Conservation (phyloP, 2,888 invertebrate genomes). For the Lottia scabra region DNA sequence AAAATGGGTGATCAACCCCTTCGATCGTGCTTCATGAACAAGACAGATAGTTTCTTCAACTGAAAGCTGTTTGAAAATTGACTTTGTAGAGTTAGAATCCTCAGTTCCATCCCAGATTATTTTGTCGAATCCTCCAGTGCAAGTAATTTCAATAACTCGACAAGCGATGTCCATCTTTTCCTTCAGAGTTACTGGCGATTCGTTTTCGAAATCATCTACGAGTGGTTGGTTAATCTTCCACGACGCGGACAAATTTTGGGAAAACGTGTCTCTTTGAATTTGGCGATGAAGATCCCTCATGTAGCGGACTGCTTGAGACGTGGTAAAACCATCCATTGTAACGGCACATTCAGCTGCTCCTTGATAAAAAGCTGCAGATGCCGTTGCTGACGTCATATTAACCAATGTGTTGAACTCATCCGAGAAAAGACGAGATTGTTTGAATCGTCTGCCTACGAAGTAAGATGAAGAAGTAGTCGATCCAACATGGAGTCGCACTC, state of each 20-base stretch:
- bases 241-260: conserved; percentile 44
- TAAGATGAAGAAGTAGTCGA: conserved; percentile 44
- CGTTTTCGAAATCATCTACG: conserved; percentile 33
- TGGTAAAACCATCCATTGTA: conserved; percentile 45
- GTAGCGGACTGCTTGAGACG: conserved; percentile 42
- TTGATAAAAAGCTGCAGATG: conserved; percentile 43
- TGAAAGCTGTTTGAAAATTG: conserved; percentile 34
- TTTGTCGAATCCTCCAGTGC: conserved; percentile 35
- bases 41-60: conserved; percentile 31
- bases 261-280: conserved; percentile 32
- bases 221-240: conserved; percentile 49
- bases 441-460: conserved; percentile 43
- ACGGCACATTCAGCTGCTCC: conserved; percentile 48
- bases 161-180: conserved; percentile 41
- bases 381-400: conserved; percentile 44
- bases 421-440: conserved; percentile 45
- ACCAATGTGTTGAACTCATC: conserved; percentile 47
- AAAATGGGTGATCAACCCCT: conserved; percentile 35
- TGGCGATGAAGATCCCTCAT: conserved; percentile 42
- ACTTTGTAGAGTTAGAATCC: conserved; percentile 29
- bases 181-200: conserved; percentile 16
- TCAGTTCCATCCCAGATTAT: conserved; percentile 36
- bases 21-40: conserved; percentile 32
- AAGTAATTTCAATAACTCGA: conserved; percentile 41
- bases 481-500: conserved; percentile 46